Base-by-base conservation (phyloP, 2,888 invertebrate genomes). In the Portevinia maculata region DNA sequence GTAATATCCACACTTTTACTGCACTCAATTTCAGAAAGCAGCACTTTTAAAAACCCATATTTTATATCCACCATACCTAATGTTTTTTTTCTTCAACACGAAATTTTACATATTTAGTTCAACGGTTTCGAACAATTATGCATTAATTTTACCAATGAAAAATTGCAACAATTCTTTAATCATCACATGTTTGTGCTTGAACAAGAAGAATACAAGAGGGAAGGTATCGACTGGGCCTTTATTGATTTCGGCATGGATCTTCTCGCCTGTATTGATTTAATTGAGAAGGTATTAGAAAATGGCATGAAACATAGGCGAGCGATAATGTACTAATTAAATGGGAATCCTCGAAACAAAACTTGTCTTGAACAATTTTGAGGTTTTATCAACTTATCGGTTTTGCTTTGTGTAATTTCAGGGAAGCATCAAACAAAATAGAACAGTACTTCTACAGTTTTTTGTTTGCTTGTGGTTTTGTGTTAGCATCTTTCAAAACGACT, bases 161-260 rank as follows among this genome's bases (percentile, higher is more conserved):
- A 98, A 93, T 94, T 99, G 88, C 99, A 99, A 93, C 99, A 99
- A 93, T 99, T 99, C 94, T 99, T 99, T 95, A 99, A 99, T 93
- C 99, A 99, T 92, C 96, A 98, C 95, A 99, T 99, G 99, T 99
- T 99, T 92, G 98, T 99, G 87, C 93, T 99, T 92, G 99, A 99
- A 92, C 99, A 99, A 95, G 98, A 99, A 92, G 99, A 99, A 91
- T 99, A 99, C 93, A 97, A 96, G 90, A 95, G 93, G 90, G 99
- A 99, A 92, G 98, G 98, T 90, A 99, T 99, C 92, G 94, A 96
- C 89, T 99, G 99, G 99, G 95, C 94, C 91, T 99, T 99, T 93
- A 99, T 99, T 93, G 99, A 99, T 93, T 99, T 99, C 92, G 99
- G 99, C 92, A 98, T 99, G 96, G 99, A 99, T 92, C 94, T 99